Percentiles rank a stretch among this genome's conserved stretches.
These are phyloP conservation scores for Branchellion lobata DNA, from an alignment of 2,888 invertebrate species.

Conservation along the genomic window DNA sequence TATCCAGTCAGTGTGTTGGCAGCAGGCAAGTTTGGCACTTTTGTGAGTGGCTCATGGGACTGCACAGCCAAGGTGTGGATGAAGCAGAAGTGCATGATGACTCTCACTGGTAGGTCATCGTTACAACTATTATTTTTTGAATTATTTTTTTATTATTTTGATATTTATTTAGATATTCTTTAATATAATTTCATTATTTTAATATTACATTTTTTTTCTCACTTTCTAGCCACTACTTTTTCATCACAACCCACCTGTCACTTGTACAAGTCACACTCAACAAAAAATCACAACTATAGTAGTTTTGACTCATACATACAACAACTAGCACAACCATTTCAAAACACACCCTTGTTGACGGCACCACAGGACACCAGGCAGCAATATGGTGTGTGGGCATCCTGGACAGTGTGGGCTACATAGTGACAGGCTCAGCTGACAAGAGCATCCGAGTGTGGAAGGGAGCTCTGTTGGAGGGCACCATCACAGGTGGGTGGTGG, in stretches of 20 bases:
- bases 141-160: conserved; percentile 10
- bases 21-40: conserved; percentile 65
- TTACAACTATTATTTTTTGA: not conserved
- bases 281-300: no score
- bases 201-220: not conserved
- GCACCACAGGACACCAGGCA: conserved; percentile 67
- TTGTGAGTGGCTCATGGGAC: conserved; percentile 91
- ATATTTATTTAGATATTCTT: not conserved
- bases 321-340: no score
- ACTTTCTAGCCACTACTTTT: not conserved
- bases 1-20: conserved; percentile 64
- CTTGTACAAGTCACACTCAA: no score
- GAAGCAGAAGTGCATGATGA: conserved; percentile 66
- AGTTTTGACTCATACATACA: no score
- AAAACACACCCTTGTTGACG: no score
- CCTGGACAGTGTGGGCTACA: conserved; percentile 62
- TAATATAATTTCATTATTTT: conserved; percentile 1
- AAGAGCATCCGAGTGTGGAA: conserved; percentile 83
- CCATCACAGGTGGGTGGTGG: conserved; percentile 68
- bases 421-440: conserved; percentile 88
- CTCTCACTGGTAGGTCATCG: conserved; percentile 60
- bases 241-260: no score
- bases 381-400: conserved; percentile 78
- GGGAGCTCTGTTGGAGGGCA: conserved; percentile 70
- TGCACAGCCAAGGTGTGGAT: conserved; percentile 81